Conservation (phyloP, 1,140 invertebrate species). For the Dicyema japonicum region DNA sequence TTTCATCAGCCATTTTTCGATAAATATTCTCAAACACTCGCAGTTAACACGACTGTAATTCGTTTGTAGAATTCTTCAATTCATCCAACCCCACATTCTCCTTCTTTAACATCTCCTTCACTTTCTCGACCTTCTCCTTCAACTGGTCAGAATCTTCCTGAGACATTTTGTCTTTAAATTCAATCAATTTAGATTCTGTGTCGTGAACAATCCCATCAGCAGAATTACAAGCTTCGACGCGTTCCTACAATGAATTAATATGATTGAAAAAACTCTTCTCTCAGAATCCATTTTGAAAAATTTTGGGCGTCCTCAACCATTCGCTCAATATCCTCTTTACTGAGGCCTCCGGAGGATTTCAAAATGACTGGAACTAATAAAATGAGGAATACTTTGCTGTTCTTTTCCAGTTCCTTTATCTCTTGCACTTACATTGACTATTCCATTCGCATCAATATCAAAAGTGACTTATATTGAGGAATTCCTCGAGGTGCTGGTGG, state of each 20-base stretch:
- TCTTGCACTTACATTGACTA: constrained; percentile 79
- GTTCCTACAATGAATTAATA: no score
- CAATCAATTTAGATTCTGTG: constrained; percentile 84
- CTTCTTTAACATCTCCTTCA: constrained; percentile 54
- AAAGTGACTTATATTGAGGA: constrained; percentile 86
- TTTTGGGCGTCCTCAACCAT: constrained; percentile 94
- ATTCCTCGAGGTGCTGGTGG: constrained; percentile 65
- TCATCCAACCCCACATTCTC: constrained; percentile 48
- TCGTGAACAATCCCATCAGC: constrained; percentile 85
- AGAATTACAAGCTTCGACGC: constrained; percentile 73
- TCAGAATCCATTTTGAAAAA: constrained; percentile 62
- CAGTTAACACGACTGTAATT: constrained; percentile 69
- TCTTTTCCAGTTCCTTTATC: constrained; percentile 96
- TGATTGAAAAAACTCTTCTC: no score
- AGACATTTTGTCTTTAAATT: constrained; percentile 75
- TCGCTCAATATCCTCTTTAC: constrained; percentile 98
- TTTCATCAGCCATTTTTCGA: no score
- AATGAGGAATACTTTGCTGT: no score
- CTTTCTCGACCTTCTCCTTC: constrained; percentile 43
- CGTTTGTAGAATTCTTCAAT: constrained; percentile 45
- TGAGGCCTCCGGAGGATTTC: constrained; percentile 83
- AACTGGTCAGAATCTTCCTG: constrained; percentile 67
- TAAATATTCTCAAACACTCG: constrained; percentile 98
- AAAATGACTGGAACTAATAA: no score
- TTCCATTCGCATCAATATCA: constrained; percentile 96